Evolutionary conservation across 2,888 invertebrate genomes (phyloP).

Genomic region (Timema cristinae): DNA sequence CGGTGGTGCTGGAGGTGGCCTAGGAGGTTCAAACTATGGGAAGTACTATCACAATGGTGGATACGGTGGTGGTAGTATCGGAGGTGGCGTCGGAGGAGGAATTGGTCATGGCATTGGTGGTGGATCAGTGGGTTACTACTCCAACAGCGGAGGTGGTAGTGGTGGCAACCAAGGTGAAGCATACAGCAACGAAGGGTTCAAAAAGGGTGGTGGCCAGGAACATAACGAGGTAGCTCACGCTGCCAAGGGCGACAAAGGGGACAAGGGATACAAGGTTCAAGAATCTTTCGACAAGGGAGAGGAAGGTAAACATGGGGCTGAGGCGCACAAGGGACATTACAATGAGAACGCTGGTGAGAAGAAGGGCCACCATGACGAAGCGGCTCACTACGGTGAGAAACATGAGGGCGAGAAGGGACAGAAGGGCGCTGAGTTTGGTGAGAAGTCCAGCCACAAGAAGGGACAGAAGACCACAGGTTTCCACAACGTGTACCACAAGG

Average conservation of each 20-base stretch:
- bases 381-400: constrained; percentile 53
- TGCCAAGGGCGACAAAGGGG: constrained; percentile 65
- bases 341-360: constrained; percentile 53
- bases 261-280: constrained; percentile 55
- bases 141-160: constrained; percentile 17
- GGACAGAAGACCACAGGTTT: constrained; percentile 67
- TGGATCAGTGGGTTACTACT: constrained; percentile 13
- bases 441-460: constrained; percentile 60
- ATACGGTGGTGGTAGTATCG: constrained; percentile 18
- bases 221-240: constrained; percentile 61
- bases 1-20: not conserved
- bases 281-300: constrained; percentile 55
- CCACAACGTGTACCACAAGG: constrained; percentile 69
- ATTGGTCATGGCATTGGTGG: constrained; percentile 18
- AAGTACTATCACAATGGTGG: constrained; percentile 7
- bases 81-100: constrained; percentile 18
- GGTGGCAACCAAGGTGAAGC: constrained; percentile 40
- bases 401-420: constrained; percentile 51
- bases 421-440: constrained; percentile 55
- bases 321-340: constrained; percentile 52
- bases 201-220: constrained; percentile 64
- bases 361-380: constrained; percentile 53
- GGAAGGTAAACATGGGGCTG: constrained; percentile 53
- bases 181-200: constrained; percentile 41
- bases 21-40: constrained; percentile 6